Percentiles rank a stretch among this genome's conserved stretches.
phyloP scores from a whole-genome alignment of 2,113 vertebrate genomes.

The Pheucticus melanocephalus region DNA sequence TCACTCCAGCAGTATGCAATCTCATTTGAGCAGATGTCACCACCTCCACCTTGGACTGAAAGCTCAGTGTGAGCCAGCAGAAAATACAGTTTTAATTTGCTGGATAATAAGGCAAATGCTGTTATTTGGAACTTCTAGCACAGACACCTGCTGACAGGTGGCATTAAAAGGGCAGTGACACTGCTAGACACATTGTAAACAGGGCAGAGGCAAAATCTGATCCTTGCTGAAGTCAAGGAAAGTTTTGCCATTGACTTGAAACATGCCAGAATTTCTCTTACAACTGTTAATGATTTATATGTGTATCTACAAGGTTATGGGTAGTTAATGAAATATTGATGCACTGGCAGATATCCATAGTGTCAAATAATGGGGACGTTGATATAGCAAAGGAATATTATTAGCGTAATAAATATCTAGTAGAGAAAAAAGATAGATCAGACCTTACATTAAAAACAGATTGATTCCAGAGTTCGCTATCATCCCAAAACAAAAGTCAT shows the following conservation, averaged over 20 bases:
- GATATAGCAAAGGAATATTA: neutral
- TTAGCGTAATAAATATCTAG: neutral
- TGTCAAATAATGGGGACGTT: neutral
- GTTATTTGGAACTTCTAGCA: neutral
- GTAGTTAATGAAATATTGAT: neutral
- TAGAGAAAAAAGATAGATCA: neutral
- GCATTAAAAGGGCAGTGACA: constrained; percentile 5
- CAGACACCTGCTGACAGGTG: neutral
- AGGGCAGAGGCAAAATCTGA: neutral
- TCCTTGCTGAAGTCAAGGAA: neutral
- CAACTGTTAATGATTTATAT: neutral
- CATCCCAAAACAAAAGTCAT: neutral
- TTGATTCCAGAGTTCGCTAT: neutral
- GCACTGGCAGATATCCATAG: neutral
- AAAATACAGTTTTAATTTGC: constrained; percentile 13
- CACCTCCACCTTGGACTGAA: constrained; percentile 6
- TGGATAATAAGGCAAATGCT: neutral
- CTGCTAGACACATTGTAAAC: neutral
- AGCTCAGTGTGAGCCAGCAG: neutral
- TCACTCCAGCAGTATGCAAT: neutral
- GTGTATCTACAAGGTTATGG: neutral
- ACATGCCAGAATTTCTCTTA: neutral
- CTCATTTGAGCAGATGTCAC: constrained; percentile 2
- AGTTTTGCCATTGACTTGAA: neutral
- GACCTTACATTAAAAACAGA: neutral